Evolutionary conservation across 2,113 vertebrate species (phyloP).

Genomic region (Trachemys scripta): DNA sequence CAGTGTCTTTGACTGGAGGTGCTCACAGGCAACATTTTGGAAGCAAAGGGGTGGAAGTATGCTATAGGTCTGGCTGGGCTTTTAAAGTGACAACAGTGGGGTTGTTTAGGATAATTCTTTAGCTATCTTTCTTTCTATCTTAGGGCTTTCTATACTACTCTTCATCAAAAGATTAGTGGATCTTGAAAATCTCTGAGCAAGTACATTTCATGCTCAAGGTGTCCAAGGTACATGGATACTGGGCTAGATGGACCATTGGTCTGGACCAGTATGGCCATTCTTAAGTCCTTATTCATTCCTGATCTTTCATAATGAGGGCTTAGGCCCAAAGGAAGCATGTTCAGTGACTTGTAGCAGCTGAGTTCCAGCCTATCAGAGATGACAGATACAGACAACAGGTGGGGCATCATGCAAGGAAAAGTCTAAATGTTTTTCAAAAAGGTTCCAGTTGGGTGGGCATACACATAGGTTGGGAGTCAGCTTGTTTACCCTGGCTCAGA

Average conservation of each 20-base stretch:
- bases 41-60: not conserved
- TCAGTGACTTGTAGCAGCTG: fast-evolving
- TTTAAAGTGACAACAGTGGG: not conserved
- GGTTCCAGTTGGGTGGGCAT: fast-evolving
- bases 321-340: fast-evolving
- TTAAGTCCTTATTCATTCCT: not conserved
- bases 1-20: fast-evolving
- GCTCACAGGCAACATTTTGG: fast-evolving
- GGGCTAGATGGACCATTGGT: not conserved
- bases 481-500: not conserved
- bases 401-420: fast-evolving
- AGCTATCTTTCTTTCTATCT: not conserved
- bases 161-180: not conserved
- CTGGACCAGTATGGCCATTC: not conserved
- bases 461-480: not conserved
- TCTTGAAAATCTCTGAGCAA: fast-evolving
- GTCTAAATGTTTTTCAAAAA: not conserved
- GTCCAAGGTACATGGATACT: not conserved
- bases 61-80: fast-evolving
- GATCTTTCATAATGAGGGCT: not conserved
- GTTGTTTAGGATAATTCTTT: not conserved
- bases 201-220: not conserved
- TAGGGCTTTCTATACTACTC: not conserved
- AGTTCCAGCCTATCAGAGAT: not conserved
- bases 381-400: fast-evolving